phyloP scores from a whole-genome alignment of 2,888 invertebrate genomes.

The Aquatica leii region DNA sequence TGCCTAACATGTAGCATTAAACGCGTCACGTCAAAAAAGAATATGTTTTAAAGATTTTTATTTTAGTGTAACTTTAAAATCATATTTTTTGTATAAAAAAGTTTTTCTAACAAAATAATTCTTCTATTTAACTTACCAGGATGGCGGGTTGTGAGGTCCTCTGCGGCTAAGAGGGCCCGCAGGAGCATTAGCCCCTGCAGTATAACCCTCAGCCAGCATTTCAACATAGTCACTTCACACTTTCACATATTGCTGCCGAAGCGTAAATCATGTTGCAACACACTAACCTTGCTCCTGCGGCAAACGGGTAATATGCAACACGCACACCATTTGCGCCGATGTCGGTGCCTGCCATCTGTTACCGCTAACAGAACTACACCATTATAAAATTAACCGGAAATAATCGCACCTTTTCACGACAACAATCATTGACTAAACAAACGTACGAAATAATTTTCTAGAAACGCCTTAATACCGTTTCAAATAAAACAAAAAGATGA shows the following conservation, averaged over 20 bases:
- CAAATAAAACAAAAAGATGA: no score
- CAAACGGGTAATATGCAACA: conserved; percentile 29
- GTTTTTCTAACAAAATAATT: no score
- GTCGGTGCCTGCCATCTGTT: conserved; percentile 15
- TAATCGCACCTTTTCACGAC: background rate
- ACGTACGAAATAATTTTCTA: background rate
- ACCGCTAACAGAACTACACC: background rate
- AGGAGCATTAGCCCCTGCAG: conserved; percentile 51
- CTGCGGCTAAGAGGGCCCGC: conserved; percentile 49
- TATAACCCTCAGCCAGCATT: conserved; percentile 54
- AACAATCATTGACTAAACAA: conserved; percentile 1
- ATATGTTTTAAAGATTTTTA: no score
- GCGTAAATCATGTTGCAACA: conserved; percentile 49
- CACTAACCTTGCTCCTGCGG: conserved; percentile 44
- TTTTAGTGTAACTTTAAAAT: no score
- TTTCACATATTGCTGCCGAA: conserved; percentile 49
- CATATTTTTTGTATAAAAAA: no score
- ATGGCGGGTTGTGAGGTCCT: conserved; percentile 43
- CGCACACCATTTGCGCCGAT: conserved; percentile 35
- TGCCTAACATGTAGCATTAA: no score
- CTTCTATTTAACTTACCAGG: conserved; percentile 46
- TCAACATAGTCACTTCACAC: conserved; percentile 55
- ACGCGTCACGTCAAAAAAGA: no score
- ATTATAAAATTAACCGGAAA: background rate
- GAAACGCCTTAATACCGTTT: no score